Evolutionary conservation across 1,140 invertebrate species (phyloP), one percentile per base, ranked within the genome.

Genomic region (Hylyphantes graminicola): DNA sequence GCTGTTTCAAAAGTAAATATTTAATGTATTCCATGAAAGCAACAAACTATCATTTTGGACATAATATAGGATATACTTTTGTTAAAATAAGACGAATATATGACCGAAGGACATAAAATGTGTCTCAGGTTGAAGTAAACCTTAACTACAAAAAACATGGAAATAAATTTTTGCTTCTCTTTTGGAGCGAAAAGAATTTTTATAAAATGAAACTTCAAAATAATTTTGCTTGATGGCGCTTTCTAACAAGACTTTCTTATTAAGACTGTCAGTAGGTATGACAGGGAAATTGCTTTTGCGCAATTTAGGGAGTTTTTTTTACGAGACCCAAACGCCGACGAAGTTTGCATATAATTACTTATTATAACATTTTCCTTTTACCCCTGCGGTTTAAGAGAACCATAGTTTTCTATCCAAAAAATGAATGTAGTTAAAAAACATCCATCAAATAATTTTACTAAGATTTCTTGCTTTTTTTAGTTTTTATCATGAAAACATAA

Each of bases 141-240:
- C 15, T 53, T 70, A 15, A 50, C 53, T 51, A 3, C 35, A 54
- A 70, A 70, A 53, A 12, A 50, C n/a, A 7, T n/a, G 15, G n/a
- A 70, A 70, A 51, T 65, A 65, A 65, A 65, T 65, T 65, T 65
- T 65, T 7, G 63, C 19, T 65, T 35, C 48, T 12, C 19, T 51
- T 51, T 70, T 70, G 12, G 21, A 19, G 50, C 65, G 7, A 51
- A 35, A 70, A 70, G 0, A 70, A 70, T 70, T 70, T 70, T 70
- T 70, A 53, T 70, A 17, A 70, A 70, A 8, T 65, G 13, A 17
- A 19, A 21, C 19, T 35, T 17, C 21, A 15, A 70, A 17, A 53
- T 70, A 70, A 70, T 70, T 70, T 70, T 70, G 54, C 50, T 70
- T 70, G 51, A 51, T 70, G 50, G 54, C 15, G 51, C n/a, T 70